Evolutionary conservation across 2,113 vertebrate genomes (phyloP).

Genomic region (Rhinopomastus cyanomelas): DNA sequence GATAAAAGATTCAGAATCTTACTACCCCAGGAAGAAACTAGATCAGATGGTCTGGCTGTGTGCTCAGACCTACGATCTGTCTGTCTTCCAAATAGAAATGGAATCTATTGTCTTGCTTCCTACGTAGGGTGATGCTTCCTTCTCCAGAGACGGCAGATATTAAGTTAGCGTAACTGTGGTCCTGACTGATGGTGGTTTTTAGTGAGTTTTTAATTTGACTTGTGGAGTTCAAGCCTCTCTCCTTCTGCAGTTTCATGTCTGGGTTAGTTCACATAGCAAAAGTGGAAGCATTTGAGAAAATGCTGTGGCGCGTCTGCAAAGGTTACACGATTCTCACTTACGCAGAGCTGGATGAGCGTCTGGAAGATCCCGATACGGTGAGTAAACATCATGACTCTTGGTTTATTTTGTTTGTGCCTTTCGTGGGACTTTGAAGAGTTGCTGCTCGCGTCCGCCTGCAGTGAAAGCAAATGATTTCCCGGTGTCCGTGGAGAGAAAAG

Average conservation of each 20-base stretch:
- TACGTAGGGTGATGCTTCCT: background rate
- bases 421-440: background rate
- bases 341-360: conserved; percentile 84
- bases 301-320: conserved; percentile 96
- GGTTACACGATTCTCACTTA: conserved; percentile 94
- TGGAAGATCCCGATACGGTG: conserved; percentile 89
- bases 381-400: conserved; percentile 14
- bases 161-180: background rate
- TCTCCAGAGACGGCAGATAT: background rate
- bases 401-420: background rate
- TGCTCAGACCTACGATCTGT: background rate
- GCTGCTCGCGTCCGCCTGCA: background rate
- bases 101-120: background rate
- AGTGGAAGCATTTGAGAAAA: conserved; percentile 93
- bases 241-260: conserved; percentile 84
- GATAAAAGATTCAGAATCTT: background rate
- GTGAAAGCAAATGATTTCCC: background rate
- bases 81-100: background rate
- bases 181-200: background rate
- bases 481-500: background rate
- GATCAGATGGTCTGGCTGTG: background rate
- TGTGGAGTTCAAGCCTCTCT: background rate
- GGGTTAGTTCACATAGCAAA: conserved; percentile 89
- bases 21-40: background rate
- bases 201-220: background rate